Conservation (phyloP, 2,113 vertebrate genomes). For the Chunga burmeisteri region DNA sequence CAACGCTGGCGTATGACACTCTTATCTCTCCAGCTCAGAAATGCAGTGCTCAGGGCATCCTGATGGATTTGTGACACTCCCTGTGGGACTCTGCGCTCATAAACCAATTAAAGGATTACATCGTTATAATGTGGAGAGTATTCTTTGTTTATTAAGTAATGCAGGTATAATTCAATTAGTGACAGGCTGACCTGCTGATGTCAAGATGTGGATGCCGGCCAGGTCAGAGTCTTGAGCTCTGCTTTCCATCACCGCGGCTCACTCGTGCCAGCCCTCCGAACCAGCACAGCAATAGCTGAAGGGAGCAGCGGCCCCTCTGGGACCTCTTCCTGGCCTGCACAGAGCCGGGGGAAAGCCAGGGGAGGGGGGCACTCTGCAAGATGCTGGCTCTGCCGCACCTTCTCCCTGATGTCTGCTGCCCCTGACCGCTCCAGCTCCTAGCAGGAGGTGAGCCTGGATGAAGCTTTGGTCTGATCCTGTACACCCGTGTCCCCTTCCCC, state of each 20-base stretch:
- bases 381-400: neutral
- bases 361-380: too few species aligned
- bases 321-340: accelerated
- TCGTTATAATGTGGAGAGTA: slow-evolving; percentile 12
- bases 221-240: neutral
- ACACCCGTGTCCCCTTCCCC: neutral
- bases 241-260: accelerated
- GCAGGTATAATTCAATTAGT: slow-evolving; percentile 59
- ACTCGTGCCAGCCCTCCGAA: neutral
- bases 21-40: slow-evolving; percentile 51
- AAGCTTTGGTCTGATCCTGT: neutral
- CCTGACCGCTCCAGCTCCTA: neutral
- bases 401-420: neutral
- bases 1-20: neutral
- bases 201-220: neutral
- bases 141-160: slow-evolving; percentile 59
- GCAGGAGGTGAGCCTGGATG: neutral
- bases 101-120: slow-evolving; percentile 66
- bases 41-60: slow-evolving; percentile 13
- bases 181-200: slow-evolving; percentile 22
- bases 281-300: accelerated
- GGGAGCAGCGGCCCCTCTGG: neutral
- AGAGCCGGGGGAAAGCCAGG: neutral
- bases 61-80: slow-evolving; percentile 60
- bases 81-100: slow-evolving; percentile 10